Conservation (phyloP, 2,888 invertebrate species). For the Acrobasis consociella region DNA sequence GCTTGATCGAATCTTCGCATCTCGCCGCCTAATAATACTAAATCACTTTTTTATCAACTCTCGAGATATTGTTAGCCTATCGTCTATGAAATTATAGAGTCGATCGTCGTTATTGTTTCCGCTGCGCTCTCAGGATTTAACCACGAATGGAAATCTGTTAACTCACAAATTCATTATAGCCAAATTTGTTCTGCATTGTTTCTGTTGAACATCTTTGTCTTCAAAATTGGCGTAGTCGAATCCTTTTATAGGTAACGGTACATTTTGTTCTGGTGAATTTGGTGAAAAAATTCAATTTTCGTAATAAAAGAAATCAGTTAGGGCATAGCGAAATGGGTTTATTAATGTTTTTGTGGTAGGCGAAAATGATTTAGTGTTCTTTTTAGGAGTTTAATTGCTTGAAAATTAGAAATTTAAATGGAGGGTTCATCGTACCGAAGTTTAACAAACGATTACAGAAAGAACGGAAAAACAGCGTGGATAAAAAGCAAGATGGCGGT, state of each 20-base stretch:
- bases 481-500: conserved; percentile 61
- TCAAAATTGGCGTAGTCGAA: conserved; percentile 60
- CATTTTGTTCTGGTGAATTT: conserved; percentile 54
- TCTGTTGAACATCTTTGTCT: conserved; percentile 77
- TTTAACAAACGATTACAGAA: conserved; percentile 57
- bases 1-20: conserved; percentile 69
- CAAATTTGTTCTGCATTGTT: conserved; percentile 76
- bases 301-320: conserved; percentile 50
- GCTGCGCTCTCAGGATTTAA: conserved; percentile 59
- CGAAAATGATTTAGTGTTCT: conserved; percentile 40
- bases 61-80: conserved; percentile 70
- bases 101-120: conserved; percentile 66
- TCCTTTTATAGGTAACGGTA: conserved; percentile 52
- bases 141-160: conserved; percentile 60
- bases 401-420: conserved; percentile 48
- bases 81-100: conserved; percentile 74
- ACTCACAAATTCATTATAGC: conserved; percentile 65
- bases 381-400: conserved; percentile 32
- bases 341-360: conserved; percentile 49
- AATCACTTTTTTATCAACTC: conserved; percentile 69
- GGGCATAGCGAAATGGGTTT: conserved; percentile 56
- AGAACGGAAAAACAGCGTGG: conserved; percentile 53
- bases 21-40: conserved; percentile 68
- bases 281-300: conserved; percentile 66
- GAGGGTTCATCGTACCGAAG: conserved; percentile 57